Percentiles rank a stretch among this genome's conserved stretches.
Conservation (phyloP, 2,797 vertebrate genomes). For the Tapera naevia region DNA sequence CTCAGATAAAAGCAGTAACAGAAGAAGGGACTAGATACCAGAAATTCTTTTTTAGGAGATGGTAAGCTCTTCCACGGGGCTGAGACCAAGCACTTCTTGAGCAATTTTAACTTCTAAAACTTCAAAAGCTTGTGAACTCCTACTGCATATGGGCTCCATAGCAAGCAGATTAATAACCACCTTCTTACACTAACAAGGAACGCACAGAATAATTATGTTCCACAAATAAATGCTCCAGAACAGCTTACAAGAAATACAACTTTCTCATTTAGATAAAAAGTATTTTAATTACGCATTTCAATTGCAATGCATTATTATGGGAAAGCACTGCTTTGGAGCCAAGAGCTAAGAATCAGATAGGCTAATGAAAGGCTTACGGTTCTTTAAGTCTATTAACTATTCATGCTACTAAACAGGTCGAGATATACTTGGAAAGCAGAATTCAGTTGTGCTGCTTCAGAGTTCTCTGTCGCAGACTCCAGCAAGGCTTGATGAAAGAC, state of each 20-base stretch:
- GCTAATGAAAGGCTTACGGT: neutral
- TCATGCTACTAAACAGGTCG: neutral
- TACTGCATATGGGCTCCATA: neutral
- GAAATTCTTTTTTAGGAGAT: neutral
- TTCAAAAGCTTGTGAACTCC: neutral
- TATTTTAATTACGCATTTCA: slow-evolving; percentile 12
- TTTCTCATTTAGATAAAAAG: slow-evolving; percentile 49
- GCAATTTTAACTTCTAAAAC: neutral
- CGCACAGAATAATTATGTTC: neutral
- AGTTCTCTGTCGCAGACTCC: neutral
- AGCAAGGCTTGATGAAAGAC: neutral
- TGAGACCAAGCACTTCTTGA: neutral
- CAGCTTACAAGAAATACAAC: neutral
- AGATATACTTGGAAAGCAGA: neutral
- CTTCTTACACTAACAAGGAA: neutral
- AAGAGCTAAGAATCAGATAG: slow-evolving; percentile 41
- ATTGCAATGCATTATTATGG: neutral
- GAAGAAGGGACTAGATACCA: neutral
- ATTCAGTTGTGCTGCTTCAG: neutral
- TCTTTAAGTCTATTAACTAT: slow-evolving; percentile 25
- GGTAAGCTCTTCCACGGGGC: neutral
- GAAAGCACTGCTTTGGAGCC: slow-evolving; percentile 22
- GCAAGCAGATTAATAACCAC: slow-evolving; percentile 10
- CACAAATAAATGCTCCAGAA: slow-evolving; percentile 27
- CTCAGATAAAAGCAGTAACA: neutral